Conservation (phyloP, 2,113 vertebrate genomes). For the Piprites chloris region DNA sequence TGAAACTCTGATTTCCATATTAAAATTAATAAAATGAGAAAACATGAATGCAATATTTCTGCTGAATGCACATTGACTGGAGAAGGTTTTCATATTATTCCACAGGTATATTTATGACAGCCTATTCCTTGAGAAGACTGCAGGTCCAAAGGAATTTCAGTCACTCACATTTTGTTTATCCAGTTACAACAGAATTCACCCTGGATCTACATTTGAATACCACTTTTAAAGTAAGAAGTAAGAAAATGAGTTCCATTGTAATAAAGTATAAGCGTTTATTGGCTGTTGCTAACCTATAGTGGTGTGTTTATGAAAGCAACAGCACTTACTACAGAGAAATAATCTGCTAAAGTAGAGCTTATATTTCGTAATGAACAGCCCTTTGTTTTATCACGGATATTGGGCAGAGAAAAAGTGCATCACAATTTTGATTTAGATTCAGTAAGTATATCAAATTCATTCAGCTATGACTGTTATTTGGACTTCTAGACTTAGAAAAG, state of each 20-base stretch:
- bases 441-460: not conserved
- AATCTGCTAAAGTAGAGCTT: not conserved
- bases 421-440: not conserved
- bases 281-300: not conserved
- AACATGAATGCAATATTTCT: conserved; percentile 16
- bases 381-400: not conserved
- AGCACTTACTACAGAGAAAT: not conserved
- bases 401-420: not conserved
- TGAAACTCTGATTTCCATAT: conserved; percentile 53
- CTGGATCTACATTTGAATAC: not conserved
- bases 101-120: not conserved
- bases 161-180: not conserved
- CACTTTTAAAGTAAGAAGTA: not conserved
- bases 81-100: conserved; percentile 10
- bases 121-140: not conserved
- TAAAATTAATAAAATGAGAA: conserved; percentile 65
- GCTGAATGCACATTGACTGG: conserved; percentile 29
- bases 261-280: not conserved
- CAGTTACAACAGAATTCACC: not conserved
- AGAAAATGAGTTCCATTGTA: not conserved
- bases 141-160: not conserved
- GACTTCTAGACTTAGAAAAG: not conserved
- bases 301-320: not conserved
- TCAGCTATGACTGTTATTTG: not conserved
- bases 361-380: not conserved